phyloP scores from a whole-genome alignment of 2,797 vertebrate species.

The Stomatorhinus walkeri region DNA sequence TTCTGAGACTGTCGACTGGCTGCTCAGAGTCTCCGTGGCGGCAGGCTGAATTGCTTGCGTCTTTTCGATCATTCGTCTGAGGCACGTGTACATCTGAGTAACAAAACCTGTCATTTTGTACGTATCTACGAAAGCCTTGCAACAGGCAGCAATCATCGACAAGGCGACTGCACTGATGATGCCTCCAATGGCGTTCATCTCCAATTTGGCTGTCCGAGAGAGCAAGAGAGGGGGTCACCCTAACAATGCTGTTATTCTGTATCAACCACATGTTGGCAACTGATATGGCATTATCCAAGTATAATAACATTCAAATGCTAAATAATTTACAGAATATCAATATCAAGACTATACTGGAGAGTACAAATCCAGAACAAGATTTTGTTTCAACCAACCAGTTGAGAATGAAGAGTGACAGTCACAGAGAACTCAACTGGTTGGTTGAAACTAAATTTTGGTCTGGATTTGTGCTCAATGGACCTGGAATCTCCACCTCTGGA shows the following conservation, averaged over 20 bases:
- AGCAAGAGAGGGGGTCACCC: background rate
- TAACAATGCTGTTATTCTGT: background rate
- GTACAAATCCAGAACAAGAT: background rate
- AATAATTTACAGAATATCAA: background rate
- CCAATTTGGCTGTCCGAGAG: slow-evolving; percentile 50
- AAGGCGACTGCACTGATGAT: slow-evolving; percentile 79
- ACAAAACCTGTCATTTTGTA: slow-evolving; percentile 74
- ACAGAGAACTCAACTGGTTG: too few relatives aligned
- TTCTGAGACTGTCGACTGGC: background rate
- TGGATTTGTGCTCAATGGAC: background rate
- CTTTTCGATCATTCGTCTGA: background rate
- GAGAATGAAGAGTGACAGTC: background rate
- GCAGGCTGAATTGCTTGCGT: background rate
- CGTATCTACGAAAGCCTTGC: background rate
- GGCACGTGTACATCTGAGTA: slow-evolving; percentile 63
- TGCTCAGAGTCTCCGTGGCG: background rate
- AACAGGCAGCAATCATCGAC: slow-evolving; percentile 73
- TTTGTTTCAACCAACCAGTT: background rate
- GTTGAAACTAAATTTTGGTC: too few relatives aligned
- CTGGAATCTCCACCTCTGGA: background rate
- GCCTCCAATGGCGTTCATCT: slow-evolving; percentile 81
- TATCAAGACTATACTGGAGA: background rate
- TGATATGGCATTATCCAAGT: background rate
- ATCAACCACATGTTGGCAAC: background rate
- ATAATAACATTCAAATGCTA: background rate